Evolutionary conservation across 2,888 invertebrate species (phyloP).

Genomic region (Cerastis leucographa): DNA sequence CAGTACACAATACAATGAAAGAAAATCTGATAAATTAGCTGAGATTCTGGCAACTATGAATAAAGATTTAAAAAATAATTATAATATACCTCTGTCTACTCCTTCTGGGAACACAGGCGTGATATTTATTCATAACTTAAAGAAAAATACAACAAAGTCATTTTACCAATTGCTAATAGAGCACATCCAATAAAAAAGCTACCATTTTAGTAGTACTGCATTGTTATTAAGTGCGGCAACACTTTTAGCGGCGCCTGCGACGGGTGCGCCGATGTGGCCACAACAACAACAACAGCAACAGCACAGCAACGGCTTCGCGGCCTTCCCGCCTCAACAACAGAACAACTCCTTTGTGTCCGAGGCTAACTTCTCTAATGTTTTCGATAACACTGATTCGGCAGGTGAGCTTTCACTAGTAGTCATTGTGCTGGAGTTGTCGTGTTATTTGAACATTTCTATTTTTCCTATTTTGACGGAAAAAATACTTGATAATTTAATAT

Average conservation of each 20-base stretch:
- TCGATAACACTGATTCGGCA: constrained; percentile 93
- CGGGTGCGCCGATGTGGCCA: constrained; percentile 72
- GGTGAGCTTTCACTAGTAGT: constrained; percentile 88
- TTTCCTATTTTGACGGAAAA: constrained; percentile 44
- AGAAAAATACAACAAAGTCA: not conserved
- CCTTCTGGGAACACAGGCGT: not conserved
- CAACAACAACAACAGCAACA: constrained; percentile 71
- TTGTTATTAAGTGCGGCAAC: constrained; percentile 68
- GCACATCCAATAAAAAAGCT: constrained; percentile 10
- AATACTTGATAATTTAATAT: not conserved
- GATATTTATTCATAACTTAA: not conserved
- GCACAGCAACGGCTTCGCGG: constrained; percentile 80
- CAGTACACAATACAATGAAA: constrained; percentile 62
- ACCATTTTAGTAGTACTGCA: constrained; percentile 61
- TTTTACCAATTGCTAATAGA: constrained; percentile 21
- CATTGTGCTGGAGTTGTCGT: constrained; percentile 68
- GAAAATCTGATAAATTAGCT: constrained; percentile 10
- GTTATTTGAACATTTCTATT: constrained; percentile 42
- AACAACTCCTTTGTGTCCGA: constrained; percentile 94
- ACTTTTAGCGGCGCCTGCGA: constrained; percentile 66
- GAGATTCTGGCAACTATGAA: constrained; percentile 13
- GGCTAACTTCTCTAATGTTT: constrained; percentile 96
- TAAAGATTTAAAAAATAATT: not conserved
- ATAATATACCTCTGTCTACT: not conserved
- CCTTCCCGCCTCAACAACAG: constrained; percentile 76